Conservation (phyloP, 2,888 invertebrate genomes). For the Agrypnus murinus region DNA sequence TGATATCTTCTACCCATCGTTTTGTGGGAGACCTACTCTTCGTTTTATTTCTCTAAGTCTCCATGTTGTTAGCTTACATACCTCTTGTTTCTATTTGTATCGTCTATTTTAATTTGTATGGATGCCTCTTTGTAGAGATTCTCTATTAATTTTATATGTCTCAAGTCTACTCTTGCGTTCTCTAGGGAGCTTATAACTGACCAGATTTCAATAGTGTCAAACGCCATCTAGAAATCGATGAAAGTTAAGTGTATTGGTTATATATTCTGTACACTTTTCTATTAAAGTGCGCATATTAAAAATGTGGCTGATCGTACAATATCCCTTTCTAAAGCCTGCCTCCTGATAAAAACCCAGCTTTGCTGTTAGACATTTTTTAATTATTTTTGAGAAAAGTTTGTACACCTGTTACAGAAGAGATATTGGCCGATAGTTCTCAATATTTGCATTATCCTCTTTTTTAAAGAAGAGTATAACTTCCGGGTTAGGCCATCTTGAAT, state of each 20-base stretch:
- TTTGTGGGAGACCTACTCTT: too few species aligned
- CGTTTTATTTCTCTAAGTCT: too few species aligned
- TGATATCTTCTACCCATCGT: too few species aligned
- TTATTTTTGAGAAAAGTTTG: conserved; percentile 3
- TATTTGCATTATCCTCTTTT: not conserved
- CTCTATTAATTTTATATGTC: not conserved
- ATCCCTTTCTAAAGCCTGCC: not conserved
- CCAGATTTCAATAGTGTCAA: not conserved
- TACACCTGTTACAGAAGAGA: not conserved
- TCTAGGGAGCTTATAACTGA: not conserved
- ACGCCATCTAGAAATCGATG: conserved; percentile 3
- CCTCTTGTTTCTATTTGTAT: conserved; percentile 1
- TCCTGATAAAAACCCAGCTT: not conserved
- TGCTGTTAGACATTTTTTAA: conserved; percentile 1
- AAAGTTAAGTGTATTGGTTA: not conserved
- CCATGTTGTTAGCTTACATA: too few species aligned
- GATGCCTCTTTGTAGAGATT: not conserved
- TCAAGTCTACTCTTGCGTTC: not conserved
- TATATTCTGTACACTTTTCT: conserved; percentile 6
- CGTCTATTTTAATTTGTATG: not conserved
- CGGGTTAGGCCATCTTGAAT: too few species aligned
- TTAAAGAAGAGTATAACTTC: conserved; percentile 10
- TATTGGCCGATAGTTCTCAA: conserved; percentile 5
- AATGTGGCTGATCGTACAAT: not conserved
- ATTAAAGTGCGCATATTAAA: conserved; percentile 4